Conservation (phyloP, 2,888 invertebrate genomes). For the Neelides folsomi region DNA sequence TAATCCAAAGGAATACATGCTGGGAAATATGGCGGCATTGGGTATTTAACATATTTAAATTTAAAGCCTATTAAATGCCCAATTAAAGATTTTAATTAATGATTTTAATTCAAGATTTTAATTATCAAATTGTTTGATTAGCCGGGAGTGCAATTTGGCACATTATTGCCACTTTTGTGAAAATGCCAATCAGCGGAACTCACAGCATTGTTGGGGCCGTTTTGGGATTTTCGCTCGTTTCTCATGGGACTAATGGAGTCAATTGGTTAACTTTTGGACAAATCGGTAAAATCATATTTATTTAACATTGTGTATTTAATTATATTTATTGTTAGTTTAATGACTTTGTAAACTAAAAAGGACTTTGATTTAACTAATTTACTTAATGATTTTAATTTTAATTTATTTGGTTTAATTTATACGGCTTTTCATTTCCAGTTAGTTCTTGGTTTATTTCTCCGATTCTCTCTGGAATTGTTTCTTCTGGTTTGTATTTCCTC, state of each 20-base stretch:
- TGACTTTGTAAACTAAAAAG: too few relatives aligned
- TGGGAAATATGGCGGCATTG: slow-evolving; percentile 83
- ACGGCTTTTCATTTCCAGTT: slow-evolving; percentile 49
- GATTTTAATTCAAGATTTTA: too few relatives aligned
- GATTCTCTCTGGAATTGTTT: slow-evolving; percentile 76
- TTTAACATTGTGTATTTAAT: too few relatives aligned
- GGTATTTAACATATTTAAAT: slow-evolving; percentile 31
- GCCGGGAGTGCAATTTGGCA: slow-evolving; percentile 87
- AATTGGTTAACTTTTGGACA: slow-evolving; percentile 68
- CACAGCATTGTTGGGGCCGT: slow-evolving; percentile 98
- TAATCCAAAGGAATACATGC: slow-evolving; percentile 69
- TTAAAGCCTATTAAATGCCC: too few relatives aligned
- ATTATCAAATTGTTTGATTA: too few relatives aligned
- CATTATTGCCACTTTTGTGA: slow-evolving; percentile 80
- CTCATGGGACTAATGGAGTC: slow-evolving; percentile 69
- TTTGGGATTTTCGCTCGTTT: slow-evolving; percentile 88
- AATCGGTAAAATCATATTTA: too few relatives aligned
- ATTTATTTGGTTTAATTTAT: too few relatives aligned
- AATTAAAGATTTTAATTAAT: too few relatives aligned
- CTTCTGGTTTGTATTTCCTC: slow-evolving; percentile 62
- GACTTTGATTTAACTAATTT: too few relatives aligned
- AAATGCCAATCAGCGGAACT: slow-evolving; percentile 96
- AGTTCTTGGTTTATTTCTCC: slow-evolving; percentile 97
- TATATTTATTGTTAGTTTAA: slow-evolving; percentile 38
- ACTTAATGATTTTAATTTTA: too few relatives aligned